Percentiles rank a stretch among this genome's conserved stretches.
Evolutionary conservation across 2,888 invertebrate species (phyloP).

Genomic region (Anorthoa munda): DNA sequence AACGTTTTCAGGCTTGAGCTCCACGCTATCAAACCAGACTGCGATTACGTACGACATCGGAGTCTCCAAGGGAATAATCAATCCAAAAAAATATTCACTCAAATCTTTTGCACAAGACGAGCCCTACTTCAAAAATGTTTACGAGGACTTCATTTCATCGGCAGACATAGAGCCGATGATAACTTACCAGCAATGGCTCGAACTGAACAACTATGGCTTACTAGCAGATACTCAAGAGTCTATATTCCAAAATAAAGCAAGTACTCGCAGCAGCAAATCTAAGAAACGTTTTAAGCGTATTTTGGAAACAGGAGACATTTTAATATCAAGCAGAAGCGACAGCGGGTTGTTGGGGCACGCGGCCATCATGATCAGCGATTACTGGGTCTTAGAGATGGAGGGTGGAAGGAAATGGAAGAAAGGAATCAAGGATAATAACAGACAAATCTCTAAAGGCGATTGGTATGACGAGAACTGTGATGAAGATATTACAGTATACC

Average conservation of each 20-base stretch:
- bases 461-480: slow-evolving; percentile 77
- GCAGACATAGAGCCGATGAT: slow-evolving; percentile 69
- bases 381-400: slow-evolving; percentile 79
- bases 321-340: slow-evolving; percentile 70
- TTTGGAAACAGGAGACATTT: slow-evolving; percentile 76
- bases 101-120: slow-evolving; percentile 77
- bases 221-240: slow-evolving; percentile 78
- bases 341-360: slow-evolving; percentile 77
- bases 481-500: slow-evolving; percentile 77
- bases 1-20: slow-evolving; percentile 66
- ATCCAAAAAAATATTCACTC: slow-evolving; percentile 79
- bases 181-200: slow-evolving; percentile 81
- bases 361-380: slow-evolving; percentile 78
- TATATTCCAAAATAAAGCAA: slow-evolving; percentile 75
- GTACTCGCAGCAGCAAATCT: slow-evolving; percentile 71
- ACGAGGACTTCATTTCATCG: slow-evolving; percentile 69
- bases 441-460: slow-evolving; percentile 72
- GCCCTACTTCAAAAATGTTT: slow-evolving; percentile 76
- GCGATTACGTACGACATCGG: slow-evolving; percentile 71
- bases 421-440: slow-evolving; percentile 76
- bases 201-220: slow-evolving; percentile 81
- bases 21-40: slow-evolving; percentile 65
- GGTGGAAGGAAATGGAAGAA: slow-evolving; percentile 72
- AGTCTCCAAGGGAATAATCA: slow-evolving; percentile 80
- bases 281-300: slow-evolving; percentile 75